phyloP scores from a whole-genome alignment of 2,888 invertebrate species.

The Drosophila pseudotalamancana region DNA sequence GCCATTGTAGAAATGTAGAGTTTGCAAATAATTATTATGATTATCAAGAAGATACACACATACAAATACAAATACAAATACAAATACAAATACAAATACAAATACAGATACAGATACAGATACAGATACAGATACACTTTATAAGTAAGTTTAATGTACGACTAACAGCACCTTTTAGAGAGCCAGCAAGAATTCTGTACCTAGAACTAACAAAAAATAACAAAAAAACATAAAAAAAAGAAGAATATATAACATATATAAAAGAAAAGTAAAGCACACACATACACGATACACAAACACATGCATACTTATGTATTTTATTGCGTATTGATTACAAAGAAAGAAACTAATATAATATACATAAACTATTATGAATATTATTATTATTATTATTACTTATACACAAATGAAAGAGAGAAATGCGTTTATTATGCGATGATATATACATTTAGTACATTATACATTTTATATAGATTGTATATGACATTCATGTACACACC shows the following conservation, averaged over 20 bases:
- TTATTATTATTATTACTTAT: slow-evolving; percentile 44
- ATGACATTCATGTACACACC: slow-evolving; percentile 74
- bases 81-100: neutral
- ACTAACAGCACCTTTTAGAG: slow-evolving; percentile 63
- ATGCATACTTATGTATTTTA: slow-evolving; percentile 56
- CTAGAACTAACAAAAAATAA: slow-evolving; percentile 60
- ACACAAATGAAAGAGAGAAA: slow-evolving; percentile 44
- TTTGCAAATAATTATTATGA: slow-evolving; percentile 57
- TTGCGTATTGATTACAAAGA: slow-evolving; percentile 53
- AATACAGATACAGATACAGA: neutral
- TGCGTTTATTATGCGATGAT: slow-evolving; percentile 72
- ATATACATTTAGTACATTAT: slow-evolving; percentile 39
- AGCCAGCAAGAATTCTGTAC: slow-evolving; percentile 81
- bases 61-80: slow-evolving; percentile 21
- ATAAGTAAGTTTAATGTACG: slow-evolving; percentile 62
- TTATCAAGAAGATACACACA: slow-evolving; percentile 27
- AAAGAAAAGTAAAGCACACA: slow-evolving; percentile 18
- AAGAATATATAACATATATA: neutral
- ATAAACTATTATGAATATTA: slow-evolving; percentile 44
- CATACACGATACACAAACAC: slow-evolving; percentile 11
- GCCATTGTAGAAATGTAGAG: slow-evolving; percentile 71
- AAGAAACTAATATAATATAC: slow-evolving; percentile 46
- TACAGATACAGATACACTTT: slow-evolving; percentile 39
- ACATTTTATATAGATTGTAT: slow-evolving; percentile 53
- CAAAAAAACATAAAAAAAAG: neutral